Percentiles rank a stretch among this genome's conserved stretches.
phyloP scores from a whole-genome alignment of 2,797 vertebrate species.

The Todus mexicanus region DNA sequence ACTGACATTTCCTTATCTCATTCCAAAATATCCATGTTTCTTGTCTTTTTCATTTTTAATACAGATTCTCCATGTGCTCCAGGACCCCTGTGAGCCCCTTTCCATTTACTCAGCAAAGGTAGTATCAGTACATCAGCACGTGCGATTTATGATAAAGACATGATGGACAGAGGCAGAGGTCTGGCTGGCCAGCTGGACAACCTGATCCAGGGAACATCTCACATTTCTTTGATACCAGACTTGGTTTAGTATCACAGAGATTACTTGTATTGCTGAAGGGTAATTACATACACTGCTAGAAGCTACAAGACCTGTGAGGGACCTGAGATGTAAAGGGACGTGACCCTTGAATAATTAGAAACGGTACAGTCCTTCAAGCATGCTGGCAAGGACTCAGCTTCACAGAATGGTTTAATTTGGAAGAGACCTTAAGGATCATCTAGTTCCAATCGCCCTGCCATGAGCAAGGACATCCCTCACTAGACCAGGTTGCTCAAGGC shows the following conservation, averaged over 20 bases:
- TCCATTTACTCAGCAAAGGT: not conserved
- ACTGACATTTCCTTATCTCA: not conserved
- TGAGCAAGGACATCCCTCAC: too few relatives aligned
- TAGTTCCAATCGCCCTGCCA: too few relatives aligned
- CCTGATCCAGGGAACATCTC: not conserved
- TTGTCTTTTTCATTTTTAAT: not conserved
- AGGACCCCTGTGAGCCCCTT: not conserved
- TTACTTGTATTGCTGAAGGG: not conserved
- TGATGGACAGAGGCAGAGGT: not conserved
- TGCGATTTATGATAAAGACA: not conserved
- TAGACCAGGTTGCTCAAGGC: too few relatives aligned
- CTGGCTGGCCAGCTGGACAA: not conserved
- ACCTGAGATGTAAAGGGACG: not conserved
- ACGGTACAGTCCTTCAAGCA: not conserved
- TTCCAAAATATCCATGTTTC: not conserved
- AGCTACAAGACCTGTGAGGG: accelerated
- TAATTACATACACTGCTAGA: not conserved
- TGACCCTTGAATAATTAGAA: not conserved
- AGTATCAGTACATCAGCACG: not conserved
- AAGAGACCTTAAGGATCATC: too few relatives aligned
- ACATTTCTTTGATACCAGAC: not conserved
- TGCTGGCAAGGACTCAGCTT: not conserved
- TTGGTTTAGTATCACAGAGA: not conserved
- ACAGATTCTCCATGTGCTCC: not conserved
- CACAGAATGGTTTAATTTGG: too few relatives aligned